Conservation (phyloP, 2,888 invertebrate genomes). For the Amphipyra berbera region DNA sequence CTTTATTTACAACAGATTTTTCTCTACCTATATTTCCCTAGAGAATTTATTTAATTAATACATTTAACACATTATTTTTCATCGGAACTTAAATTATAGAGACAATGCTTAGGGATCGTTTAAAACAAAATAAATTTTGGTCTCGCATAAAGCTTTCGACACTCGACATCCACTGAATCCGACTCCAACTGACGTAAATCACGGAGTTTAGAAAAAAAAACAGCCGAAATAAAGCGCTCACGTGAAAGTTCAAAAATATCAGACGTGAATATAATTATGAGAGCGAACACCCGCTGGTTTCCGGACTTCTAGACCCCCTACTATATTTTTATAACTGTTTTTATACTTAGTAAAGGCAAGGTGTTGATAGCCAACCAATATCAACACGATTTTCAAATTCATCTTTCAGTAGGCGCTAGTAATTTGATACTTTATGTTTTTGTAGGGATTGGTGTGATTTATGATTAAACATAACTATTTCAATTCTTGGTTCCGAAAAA, state of each 20-base stretch:
- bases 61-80: conserved; percentile 53
- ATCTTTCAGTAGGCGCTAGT: no score
- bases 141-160: conserved; percentile 86
- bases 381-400: no score
- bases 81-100: conserved; percentile 59
- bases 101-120: conserved; percentile 77
- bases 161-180: conserved; percentile 81
- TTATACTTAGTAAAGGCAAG: conserved; percentile 10
- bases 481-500: no score
- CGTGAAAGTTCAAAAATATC: conserved; percentile 89
- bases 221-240: conserved; percentile 85
- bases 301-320: conserved; percentile 77
- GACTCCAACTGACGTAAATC: conserved; percentile 86
- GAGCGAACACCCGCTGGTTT: conserved; percentile 87
- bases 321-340: conserved; percentile 64
- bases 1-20: not conserved
- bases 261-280: conserved; percentile 88
- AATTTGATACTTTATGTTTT: no score
- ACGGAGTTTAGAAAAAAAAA: conserved; percentile 84
- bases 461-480: no score
- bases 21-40: conserved; percentile 7
- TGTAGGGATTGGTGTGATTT: no score
- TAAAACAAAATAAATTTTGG: conserved; percentile 84
- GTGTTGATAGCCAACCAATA: conserved; percentile 17
- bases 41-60: conserved; percentile 14